Conservation (phyloP, 2,113 vertebrate species). For the Dasyornis broadbenti region DNA sequence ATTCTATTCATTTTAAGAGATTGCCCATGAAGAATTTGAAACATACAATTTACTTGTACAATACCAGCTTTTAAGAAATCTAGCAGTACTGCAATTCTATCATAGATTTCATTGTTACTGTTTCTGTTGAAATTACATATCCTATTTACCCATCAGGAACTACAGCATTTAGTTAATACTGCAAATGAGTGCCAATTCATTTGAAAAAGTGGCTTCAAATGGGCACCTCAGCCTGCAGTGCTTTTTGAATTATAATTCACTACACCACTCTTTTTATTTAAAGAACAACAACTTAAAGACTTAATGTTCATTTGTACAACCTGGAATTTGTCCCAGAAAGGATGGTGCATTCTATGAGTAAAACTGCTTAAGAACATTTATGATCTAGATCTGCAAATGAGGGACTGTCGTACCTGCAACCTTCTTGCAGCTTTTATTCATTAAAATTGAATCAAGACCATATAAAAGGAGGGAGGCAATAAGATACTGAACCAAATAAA, state of each 20-base stretch:
- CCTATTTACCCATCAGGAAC: neutral
- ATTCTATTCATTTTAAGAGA: slow-evolving; percentile 14
- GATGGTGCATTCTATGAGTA: neutral
- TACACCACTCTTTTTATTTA: neutral
- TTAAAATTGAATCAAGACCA: neutral
- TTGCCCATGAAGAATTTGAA: neutral
- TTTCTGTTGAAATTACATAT: slow-evolving; percentile 20
- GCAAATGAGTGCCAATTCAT: slow-evolving; percentile 18
- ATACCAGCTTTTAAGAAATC: slow-evolving; percentile 20
- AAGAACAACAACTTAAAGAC: neutral
- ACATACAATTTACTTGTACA: slow-evolving; percentile 16
- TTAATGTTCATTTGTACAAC: neutral
- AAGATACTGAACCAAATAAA: neutral
- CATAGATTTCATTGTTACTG: neutral
- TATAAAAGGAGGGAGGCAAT: neutral
- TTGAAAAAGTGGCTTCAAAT: slow-evolving; percentile 10
- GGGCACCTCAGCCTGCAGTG: neutral
- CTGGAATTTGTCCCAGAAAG: slow-evolving; percentile 1
- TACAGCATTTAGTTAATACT: neutral
- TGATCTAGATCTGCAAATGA: neutral
- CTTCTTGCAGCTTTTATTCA: neutral
- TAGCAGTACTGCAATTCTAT: neutral
- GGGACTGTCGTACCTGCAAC: neutral
- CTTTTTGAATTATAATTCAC: slow-evolving; percentile 7
- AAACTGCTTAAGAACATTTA: neutral